Conservation (phyloP, 1,140 invertebrate genomes). For the Trachymyrmex septentrionalis region DNA sequence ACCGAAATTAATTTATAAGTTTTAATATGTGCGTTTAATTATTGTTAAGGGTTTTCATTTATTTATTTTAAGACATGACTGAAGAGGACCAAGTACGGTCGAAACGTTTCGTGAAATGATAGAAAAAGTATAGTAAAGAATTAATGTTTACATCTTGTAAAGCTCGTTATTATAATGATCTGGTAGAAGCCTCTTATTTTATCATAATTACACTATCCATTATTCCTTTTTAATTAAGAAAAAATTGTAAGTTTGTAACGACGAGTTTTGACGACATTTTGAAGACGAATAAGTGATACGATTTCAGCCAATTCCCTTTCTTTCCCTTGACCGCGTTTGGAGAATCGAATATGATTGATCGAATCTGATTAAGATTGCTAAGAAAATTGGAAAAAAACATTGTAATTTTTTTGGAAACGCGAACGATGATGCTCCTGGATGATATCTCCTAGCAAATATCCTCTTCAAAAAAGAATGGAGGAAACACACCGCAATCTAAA, state of each 20-base stretch:
- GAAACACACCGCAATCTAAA: conserved; percentile 22
- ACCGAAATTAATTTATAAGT: no score
- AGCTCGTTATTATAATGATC: no score
- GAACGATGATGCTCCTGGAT: not conserved
- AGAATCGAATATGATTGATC: not conserved
- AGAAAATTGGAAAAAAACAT: conserved; percentile 19
- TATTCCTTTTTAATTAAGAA: not conserved
- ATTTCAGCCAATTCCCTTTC: not conserved
- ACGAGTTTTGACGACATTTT: not conserved
- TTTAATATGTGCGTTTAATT: no score
- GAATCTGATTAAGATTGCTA: not conserved
- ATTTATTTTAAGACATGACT: no score
- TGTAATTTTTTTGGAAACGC: not conserved
- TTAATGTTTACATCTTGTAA: no score
- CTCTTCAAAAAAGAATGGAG: conserved; percentile 3
- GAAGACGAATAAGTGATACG: not conserved
- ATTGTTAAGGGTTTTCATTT: no score
- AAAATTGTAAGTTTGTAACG: not conserved
- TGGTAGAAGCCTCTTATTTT: no score
- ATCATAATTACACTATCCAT: not conserved
- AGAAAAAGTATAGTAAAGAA: no score
- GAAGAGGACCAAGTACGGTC: no score
- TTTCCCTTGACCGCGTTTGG: not conserved
- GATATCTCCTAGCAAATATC: conserved; percentile 6
- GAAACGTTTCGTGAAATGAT: no score